Evolutionary conservation across 1,140 invertebrate species (phyloP), one percentile per base, ranked within the genome.

Genomic region (Danaus plexippus): DNA sequence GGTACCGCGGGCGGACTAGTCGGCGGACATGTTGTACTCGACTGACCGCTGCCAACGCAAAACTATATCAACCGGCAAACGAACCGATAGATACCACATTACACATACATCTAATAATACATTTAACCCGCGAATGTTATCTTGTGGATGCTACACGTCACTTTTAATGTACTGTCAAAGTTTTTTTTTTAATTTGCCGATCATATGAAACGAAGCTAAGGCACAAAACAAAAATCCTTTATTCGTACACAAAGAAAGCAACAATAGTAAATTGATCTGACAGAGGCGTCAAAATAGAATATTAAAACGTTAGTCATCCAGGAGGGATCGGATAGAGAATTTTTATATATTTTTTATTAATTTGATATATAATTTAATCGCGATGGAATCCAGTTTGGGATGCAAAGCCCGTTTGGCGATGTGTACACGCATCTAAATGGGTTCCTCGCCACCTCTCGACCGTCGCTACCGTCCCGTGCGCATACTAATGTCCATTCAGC

Each of bases 21-120:
- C 64, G 70, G 69, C 80, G 63, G 80, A 84, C 80, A 82, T 84
- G 77, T 85, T 83, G 75, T 53, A 70, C 72, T 79, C 69, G 63
- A 66, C 64, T 69, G 69, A 68, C 66, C 63, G 54, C n/a, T 68
- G 64, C 67, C 63, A 64, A 67, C 66, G 61, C 62, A 55, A 64
- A 50, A 49, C 59, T 59, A 63, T 63, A 56, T 32, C 22, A 59
- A 54, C 58, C 56, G 59, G 41, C 55, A 51, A 44, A 65, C 60
- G 48, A 59, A 56, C 3, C 1, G 15, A 15, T 1, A 15, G 1
- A 1, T 1, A 15, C 15, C 4, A 32, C 7, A 32, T n/a, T 32
- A 32, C 7, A 32, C 5, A 32, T 6, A 32, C 22, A 32, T 32
- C 22, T 32, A 32, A 32, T 32, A 32, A 32, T 32, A 32, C 22